These are phyloP conservation scores for Ahaetulla prasina DNA, from an alignment of 2,113 vertebrate species.

Conservation along the genomic window DNA sequence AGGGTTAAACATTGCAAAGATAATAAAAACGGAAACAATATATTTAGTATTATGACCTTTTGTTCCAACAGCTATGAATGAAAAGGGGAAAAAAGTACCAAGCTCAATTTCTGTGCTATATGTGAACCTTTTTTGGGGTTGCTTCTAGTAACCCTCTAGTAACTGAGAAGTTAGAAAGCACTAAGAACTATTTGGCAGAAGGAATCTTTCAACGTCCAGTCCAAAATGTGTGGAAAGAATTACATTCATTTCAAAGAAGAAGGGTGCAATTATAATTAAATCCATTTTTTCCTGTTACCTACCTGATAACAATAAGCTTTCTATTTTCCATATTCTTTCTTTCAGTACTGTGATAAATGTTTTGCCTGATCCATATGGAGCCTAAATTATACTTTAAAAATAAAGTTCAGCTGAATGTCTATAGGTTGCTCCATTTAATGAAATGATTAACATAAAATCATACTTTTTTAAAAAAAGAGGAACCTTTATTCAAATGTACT, in stretches of 20 bases:
- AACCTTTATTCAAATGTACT: slow-evolving; percentile 6
- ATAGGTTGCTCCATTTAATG: background rate
- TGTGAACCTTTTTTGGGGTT: background rate
- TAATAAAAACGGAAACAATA: background rate
- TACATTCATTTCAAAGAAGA: background rate
- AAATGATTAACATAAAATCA: background rate
- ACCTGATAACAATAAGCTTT: background rate
- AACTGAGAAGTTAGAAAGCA: background rate
- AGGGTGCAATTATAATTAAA: background rate
- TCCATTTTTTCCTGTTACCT: background rate
- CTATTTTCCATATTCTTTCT: background rate
- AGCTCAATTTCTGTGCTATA: background rate
- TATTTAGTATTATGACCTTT: background rate
- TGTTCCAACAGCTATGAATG: background rate
- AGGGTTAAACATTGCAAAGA: background rate
- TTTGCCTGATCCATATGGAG: background rate
- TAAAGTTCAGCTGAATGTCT: background rate
- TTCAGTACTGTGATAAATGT: background rate
- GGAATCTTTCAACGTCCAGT: background rate
- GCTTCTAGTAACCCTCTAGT: background rate
- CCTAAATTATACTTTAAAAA: background rate
- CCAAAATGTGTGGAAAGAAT: background rate
- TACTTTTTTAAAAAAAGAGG: background rate
- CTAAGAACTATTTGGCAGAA: background rate
- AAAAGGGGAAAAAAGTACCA: background rate